phyloP scores from a whole-genome alignment of 2,797 vertebrate genomes.

The Kryptopterus vitreolus region DNA sequence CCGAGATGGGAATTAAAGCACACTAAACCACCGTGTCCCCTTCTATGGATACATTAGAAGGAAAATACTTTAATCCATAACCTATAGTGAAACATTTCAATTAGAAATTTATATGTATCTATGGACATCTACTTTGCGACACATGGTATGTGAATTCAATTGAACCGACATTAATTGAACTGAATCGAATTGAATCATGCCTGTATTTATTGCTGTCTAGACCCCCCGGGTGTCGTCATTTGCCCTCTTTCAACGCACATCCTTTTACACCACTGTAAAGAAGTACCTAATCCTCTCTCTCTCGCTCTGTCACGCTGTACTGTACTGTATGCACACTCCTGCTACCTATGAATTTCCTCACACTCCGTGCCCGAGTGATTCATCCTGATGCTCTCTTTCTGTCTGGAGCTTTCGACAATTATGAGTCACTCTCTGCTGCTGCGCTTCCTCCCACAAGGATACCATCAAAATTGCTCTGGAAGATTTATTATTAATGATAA shows the following conservation, averaged over 20 bases:
- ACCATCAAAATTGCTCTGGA: not conserved
- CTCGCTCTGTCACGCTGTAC: not conserved
- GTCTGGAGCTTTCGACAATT: not conserved
- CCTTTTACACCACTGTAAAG: not conserved
- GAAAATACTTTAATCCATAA: no score
- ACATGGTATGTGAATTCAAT: no score
- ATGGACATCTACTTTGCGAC: no score
- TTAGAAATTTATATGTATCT: no score
- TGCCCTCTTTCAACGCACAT: not conserved
- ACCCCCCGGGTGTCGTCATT: not conserved
- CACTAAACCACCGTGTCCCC: no score
- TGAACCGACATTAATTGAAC: no score
- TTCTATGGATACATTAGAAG: no score
- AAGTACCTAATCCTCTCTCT: not conserved
- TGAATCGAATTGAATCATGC: not conserved
- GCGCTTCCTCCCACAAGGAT: not conserved
- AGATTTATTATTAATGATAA: not conserved
- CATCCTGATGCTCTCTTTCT: not conserved
- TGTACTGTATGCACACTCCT: no score
- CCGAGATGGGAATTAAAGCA: no score
- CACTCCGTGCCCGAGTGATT: not conserved
- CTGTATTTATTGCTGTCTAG: not conserved
- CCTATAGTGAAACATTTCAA: no score
- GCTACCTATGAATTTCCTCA: not conserved
- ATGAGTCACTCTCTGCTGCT: not conserved